Percentiles rank a stretch among this genome's conserved stretches.
phyloP scores from a whole-genome alignment of 1,140 invertebrate genomes.

The Pygmarrhopalites habei region DNA sequence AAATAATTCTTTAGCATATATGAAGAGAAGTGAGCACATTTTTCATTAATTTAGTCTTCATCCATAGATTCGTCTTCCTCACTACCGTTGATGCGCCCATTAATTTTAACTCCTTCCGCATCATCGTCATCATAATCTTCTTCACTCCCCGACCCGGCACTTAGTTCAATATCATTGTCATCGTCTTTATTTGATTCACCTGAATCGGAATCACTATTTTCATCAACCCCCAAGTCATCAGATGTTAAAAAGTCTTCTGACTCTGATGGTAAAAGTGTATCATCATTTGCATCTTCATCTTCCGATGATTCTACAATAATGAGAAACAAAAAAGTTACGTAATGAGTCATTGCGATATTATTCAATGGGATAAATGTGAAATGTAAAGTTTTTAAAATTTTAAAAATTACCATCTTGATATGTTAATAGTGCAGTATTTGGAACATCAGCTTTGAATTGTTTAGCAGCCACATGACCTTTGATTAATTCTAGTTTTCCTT shows the following conservation, averaged over 20 bases:
- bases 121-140: constrained; percentile 9
- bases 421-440: constrained; percentile 37
- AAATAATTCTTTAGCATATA: no score
- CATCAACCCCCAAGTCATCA: constrained; percentile 37
- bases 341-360: constrained; percentile 45
- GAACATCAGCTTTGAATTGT: constrained; percentile 32
- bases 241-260: constrained; percentile 36
- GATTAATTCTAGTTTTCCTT: constrained; percentile 50
- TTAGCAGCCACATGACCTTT: constrained; percentile 38
- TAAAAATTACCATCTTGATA: constrained; percentile 38
- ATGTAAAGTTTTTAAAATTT: not conserved
- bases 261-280: constrained; percentile 38
- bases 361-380: no score
- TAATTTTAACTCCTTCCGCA: constrained; percentile 18
- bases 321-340: constrained; percentile 34
- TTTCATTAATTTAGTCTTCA: constrained; percentile 19
- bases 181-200: constrained; percentile 10
- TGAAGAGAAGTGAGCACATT: no score
- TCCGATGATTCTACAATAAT: constrained; percentile 35
- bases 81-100: constrained; percentile 1
- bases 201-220: constrained; percentile 32
- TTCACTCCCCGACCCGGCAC: constrained; percentile 1
- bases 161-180: constrained; percentile 6
- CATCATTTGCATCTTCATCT: constrained; percentile 37
- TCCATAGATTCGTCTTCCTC: constrained; percentile 32